phyloP scores from a whole-genome alignment of 1,140 invertebrate genomes.

The Conus betulinus region DNA sequence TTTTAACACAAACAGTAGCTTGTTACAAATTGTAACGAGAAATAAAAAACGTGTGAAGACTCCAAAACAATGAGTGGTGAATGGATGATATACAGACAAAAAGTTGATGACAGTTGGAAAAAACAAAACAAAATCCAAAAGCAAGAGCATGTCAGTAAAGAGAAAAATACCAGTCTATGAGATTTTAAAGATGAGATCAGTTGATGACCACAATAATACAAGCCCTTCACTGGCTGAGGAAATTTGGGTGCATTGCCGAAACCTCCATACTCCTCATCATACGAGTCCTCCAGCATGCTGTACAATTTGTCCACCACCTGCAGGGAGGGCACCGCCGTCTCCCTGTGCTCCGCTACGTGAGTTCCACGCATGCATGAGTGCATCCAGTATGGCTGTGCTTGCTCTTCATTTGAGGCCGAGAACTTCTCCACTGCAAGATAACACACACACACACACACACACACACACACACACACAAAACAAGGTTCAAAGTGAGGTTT shows the following conservation, averaged over 20 bases:
- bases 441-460: too few species aligned
- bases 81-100: too few species aligned
- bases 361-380: conserved; percentile 54
- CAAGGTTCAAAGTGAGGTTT: too few species aligned
- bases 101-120: too few species aligned
- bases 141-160: background rate
- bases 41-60: too few species aligned
- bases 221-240: conserved; percentile 84
- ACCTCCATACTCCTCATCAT: conserved; percentile 85
- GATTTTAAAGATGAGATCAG: background rate
- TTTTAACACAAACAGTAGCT: too few species aligned
- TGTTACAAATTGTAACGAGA: too few species aligned
- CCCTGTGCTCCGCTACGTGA: conserved; percentile 60
- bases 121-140: background rate
- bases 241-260: conserved; percentile 94
- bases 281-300: conserved; percentile 80
- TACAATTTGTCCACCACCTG: conserved; percentile 77
- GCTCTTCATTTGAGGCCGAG: conserved; percentile 55
- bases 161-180: too few species aligned
- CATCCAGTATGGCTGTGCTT: conserved; percentile 66
- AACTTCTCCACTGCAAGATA: conserved; percentile 83
- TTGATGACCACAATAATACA: background rate
- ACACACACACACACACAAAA: too few species aligned
- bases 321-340: conserved; percentile 57
- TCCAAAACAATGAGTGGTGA: too few species aligned